Conservation (phyloP, 2,113 vertebrate genomes). For the Corythornis madagascariensis region DNA sequence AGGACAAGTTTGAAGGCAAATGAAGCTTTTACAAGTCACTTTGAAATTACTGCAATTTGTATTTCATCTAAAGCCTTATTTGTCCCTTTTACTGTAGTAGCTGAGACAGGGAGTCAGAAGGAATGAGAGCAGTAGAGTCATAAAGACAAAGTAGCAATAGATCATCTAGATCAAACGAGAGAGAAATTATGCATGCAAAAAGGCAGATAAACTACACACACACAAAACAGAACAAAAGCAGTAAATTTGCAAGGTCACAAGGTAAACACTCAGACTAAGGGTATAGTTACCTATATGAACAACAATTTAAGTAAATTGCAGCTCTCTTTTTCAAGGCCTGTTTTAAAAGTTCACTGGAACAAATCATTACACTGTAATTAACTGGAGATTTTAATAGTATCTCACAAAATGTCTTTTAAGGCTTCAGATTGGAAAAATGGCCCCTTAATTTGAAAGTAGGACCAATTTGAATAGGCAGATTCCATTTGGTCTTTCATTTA, state of each 20-base stretch:
- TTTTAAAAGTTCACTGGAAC: neutral
- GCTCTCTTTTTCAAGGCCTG: neutral
- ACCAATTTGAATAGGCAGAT: slow-evolving; percentile 64
- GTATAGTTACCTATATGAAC: neutral
- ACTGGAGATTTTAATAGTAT: neutral
- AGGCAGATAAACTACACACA: neutral
- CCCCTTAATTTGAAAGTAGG: slow-evolving; percentile 55
- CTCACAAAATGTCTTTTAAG: slow-evolving; percentile 49
- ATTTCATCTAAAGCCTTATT: neutral
- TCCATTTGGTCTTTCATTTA: slow-evolving; percentile 63
- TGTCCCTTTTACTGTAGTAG: neutral
- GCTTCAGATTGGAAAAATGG: slow-evolving; percentile 49
- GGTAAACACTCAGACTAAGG: neutral
- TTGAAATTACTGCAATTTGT: neutral
- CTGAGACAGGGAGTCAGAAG: neutral
- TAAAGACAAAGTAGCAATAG: neutral
- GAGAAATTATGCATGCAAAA: neutral
- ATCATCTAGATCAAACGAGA: neutral
- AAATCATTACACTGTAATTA: neutral
- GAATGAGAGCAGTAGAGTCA: neutral
- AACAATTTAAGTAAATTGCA: neutral
- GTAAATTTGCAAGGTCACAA: neutral
- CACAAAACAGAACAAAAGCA: neutral
- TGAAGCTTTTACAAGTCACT: neutral
- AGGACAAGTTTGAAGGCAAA: neutral